These are phyloP conservation scores for Meloe dianella DNA, from an alignment of 2,888 invertebrate genomes.

Conservation along the genomic window DNA sequence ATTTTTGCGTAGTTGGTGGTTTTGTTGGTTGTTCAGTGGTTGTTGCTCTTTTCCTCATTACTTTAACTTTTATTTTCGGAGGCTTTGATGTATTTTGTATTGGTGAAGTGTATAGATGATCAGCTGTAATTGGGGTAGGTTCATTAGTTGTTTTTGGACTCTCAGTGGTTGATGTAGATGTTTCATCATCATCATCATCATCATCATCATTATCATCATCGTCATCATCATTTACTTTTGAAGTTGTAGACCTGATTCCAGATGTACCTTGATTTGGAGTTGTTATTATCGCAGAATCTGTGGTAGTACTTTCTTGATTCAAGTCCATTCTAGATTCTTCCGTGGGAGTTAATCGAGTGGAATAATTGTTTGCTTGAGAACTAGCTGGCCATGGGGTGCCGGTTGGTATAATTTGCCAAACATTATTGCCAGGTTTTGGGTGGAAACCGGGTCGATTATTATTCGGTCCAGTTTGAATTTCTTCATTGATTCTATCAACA, in stretches of 20 bases:
- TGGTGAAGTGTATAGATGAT: too few species aligned
- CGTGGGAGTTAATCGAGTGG: not conserved
- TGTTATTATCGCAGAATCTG: too few species aligned
- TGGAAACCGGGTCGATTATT: constrained; percentile 13
- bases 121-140: not conserved
- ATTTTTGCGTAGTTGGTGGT: too few species aligned
- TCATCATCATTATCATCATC: not conserved
- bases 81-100: too few species aligned
- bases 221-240: not conserved
- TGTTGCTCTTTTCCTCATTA: too few species aligned
- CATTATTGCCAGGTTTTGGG: constrained; percentile 20
- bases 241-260: not conserved
- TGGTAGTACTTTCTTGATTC: not conserved
- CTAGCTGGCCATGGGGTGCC: constrained; percentile 37
- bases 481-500: constrained; percentile 10
- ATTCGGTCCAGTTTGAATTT: not conserved
- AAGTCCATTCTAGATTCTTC: too few species aligned
- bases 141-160: not conserved
- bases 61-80: too few species aligned
- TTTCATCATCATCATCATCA: not conserved
- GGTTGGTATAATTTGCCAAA: constrained; percentile 34
- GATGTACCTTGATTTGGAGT: too few species aligned
- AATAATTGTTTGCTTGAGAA: constrained; percentile 18
- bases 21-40: too few species aligned
- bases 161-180: not conserved